phyloP scores from a whole-genome alignment of 2,888 invertebrate species.

The Chesias legatella region DNA sequence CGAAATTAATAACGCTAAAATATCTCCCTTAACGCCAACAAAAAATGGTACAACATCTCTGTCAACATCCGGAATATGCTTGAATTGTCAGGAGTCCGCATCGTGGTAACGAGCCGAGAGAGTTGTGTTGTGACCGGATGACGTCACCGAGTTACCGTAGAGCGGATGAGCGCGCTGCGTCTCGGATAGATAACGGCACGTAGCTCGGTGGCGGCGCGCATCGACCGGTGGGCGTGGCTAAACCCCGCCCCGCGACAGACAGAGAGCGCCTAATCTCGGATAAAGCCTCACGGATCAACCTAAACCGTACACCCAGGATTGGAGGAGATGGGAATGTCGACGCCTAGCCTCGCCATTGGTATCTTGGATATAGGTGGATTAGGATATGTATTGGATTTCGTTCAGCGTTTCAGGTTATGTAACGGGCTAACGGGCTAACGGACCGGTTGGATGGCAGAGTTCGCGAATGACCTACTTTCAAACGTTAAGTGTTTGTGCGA shows the following conservation, averaged over 20 bases:
- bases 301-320: conserved; percentile 69
- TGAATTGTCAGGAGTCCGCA: conserved; percentile 9
- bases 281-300: conserved; percentile 66
- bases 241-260: conserved; percentile 68
- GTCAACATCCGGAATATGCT: neutral
- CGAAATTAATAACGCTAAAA: no score
- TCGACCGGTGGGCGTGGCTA: conserved; percentile 76
- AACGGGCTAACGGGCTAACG: conserved; percentile 26
- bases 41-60: no score
- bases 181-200: conserved; percentile 75
- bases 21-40: no score
- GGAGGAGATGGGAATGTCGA: conserved; percentile 68
- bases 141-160: conserved; percentile 52
- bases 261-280: conserved; percentile 75
- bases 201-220: conserved; percentile 54
- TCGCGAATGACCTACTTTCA: conserved; percentile 15
- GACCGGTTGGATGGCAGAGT: conserved; percentile 13
- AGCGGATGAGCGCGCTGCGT: conserved; percentile 69
- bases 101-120: neutral
- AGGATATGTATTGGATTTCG: conserved; percentile 53
- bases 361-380: conserved; percentile 69
- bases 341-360: conserved; percentile 72
- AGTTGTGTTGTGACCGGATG: conserved; percentile 28
- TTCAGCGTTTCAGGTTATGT: conserved; percentile 34
- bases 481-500: neutral